A percentile compares a stretch with the other conserved stretches of the same genome.
Evolutionary conservation across 2,113 vertebrate genomes (phyloP).

Genomic region (Corynorhinus townsendii): DNA sequence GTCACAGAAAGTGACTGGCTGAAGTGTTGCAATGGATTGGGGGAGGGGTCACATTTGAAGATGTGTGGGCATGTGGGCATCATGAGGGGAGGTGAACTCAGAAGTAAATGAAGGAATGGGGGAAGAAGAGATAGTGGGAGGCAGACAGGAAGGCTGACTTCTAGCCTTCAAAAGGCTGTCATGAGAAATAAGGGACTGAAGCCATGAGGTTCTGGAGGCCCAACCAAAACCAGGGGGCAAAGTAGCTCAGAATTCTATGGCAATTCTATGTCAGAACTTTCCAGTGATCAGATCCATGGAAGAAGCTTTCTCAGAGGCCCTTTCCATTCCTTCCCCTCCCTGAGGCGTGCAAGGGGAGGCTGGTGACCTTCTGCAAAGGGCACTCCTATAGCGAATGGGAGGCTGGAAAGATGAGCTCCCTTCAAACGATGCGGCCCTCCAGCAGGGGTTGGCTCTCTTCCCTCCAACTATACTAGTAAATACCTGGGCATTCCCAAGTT

Average conservation of each 20-base stretch:
- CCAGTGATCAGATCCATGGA: background rate
- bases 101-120: background rate
- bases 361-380: background rate
- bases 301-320: background rate
- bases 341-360: background rate
- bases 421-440: background rate
- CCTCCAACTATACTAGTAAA: constrained; percentile 31
- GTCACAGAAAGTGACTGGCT: background rate
- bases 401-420: background rate
- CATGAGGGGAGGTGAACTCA: background rate
- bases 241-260: background rate
- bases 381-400: accelerated
- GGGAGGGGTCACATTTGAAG: background rate
- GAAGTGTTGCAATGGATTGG: accelerated
- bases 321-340: background rate
- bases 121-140: background rate
- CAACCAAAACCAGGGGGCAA: background rate
- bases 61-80: background rate
- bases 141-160: background rate
- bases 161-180: background rate
- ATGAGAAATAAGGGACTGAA: background rate
- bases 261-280: background rate
- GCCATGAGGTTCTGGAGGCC: background rate
- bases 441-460: background rate
- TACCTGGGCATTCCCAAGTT: constrained; percentile 60